Evolutionary conservation across 2,888 invertebrate species (phyloP).

Genomic region (Toxonevra muliebris): DNA sequence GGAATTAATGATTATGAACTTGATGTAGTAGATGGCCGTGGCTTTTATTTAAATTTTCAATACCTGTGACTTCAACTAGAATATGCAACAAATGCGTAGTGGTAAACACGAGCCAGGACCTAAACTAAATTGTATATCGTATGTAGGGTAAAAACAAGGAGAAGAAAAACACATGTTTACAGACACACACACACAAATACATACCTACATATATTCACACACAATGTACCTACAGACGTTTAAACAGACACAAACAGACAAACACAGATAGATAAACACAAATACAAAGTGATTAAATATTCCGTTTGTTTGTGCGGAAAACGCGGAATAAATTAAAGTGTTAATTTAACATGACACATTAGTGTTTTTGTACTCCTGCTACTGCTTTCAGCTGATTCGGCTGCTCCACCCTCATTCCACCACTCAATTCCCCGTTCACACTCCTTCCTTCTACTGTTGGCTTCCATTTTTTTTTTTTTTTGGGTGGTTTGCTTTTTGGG

Average conservation of each 20-base stretch:
- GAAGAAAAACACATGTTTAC: conserved; percentile 42
- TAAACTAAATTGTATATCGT: no score
- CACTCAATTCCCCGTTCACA: neutral
- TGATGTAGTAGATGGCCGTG: no score
- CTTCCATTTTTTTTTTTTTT: neutral
- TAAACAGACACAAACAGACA: no score
- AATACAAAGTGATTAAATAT: conserved; percentile 58
- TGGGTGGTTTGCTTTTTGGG: neutral
- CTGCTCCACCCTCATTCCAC: neutral
- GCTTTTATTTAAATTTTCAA: no score
- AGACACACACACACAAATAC: conserved; percentile 5
- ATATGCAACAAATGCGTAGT: no score
- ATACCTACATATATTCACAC: neutral
- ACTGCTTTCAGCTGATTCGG: no score
- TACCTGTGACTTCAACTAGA: no score
- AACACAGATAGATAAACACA: conserved; percentile 38
- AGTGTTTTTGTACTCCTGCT: conserved; percentile 39
- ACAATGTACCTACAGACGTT: neutral
- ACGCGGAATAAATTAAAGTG: conserved; percentile 60
- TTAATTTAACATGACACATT: conserved; percentile 60
- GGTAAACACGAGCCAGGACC: no score
- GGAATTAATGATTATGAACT: no score
- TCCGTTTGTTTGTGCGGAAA: conserved; percentile 54
- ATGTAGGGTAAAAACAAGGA: no score
- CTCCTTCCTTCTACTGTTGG: neutral